Evolutionary conservation across 1,140 invertebrate species (phyloP).

Genomic region (Chelonus insularis): DNA sequence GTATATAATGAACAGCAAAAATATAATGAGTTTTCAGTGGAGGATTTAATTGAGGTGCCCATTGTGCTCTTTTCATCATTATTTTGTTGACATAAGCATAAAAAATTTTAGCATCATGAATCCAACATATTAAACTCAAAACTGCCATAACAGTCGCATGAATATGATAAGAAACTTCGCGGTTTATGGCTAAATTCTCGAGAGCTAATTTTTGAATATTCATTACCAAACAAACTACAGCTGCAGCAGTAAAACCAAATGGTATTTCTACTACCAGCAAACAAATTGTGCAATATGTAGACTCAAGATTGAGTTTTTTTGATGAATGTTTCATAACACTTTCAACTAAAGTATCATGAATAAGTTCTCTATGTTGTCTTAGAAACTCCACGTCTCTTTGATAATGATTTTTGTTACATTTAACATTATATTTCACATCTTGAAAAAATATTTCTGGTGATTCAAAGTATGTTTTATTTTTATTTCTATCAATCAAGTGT

Average conservation of each 20-base stretch:
- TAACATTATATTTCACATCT: conserved; percentile 52
- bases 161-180: conserved; percentile 55
- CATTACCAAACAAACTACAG: conserved; percentile 62
- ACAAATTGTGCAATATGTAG: conserved; percentile 60
- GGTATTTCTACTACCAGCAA: conserved; percentile 64
- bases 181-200: conserved; percentile 38
- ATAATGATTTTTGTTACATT: conserved; percentile 43
- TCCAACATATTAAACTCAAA: conserved; percentile 65
- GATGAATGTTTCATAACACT: conserved; percentile 56
- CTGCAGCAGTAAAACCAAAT: conserved; percentile 63
- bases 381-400: too few species aligned
- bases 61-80: conserved; percentile 60
- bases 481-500: conserved; percentile 60
- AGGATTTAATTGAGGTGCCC: conserved; percentile 66
- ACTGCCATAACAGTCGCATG: conserved; percentile 63
- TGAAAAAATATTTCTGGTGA: conserved; percentile 62
- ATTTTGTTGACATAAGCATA: conserved; percentile 63
- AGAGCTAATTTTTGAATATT: conserved; percentile 61
- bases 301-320: conserved; percentile 58
- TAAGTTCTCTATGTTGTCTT: conserved; percentile 53
- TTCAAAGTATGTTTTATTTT: conserved; percentile 57
- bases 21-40: conserved; percentile 61
- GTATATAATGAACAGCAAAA: conserved; percentile 61
- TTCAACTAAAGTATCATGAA: conserved; percentile 59
- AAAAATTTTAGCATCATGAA: conserved; percentile 62